phyloP scores from a whole-genome alignment of 2,113 vertebrate genomes.

The Calyptommatus sinebrachiatus region DNA sequence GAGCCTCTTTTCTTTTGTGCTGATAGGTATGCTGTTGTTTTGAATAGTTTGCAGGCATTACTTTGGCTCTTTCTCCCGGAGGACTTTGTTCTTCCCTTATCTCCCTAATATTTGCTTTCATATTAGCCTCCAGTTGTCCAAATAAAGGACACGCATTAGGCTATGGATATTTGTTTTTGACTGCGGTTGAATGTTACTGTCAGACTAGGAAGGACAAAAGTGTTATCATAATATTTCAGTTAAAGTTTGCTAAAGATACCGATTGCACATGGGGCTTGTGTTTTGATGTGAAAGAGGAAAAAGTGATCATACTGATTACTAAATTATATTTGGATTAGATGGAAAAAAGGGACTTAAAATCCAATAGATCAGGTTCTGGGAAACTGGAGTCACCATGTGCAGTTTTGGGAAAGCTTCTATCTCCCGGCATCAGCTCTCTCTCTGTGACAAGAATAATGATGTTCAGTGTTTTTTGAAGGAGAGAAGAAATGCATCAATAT shows the following conservation, averaged over 20 bases:
- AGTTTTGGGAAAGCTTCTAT: slow-evolving; percentile 1
- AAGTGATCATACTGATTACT: background rate
- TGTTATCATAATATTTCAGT: background rate
- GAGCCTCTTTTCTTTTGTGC: accelerated
- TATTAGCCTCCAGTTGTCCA: background rate
- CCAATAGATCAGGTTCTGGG: background rate
- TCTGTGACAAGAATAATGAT: background rate
- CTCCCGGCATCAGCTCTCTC: background rate
- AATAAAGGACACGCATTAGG: background rate
- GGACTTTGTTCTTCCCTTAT: slow-evolving; percentile 3
- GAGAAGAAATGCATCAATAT: background rate
- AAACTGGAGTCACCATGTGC: slow-evolving; percentile 10
- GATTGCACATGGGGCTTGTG: slow-evolving; percentile 7
- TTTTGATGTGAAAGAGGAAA: slow-evolving; percentile 17
- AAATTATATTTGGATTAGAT: slow-evolving; percentile 5
- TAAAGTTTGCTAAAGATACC: background rate
- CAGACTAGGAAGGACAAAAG: background rate
- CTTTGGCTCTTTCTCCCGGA: slow-evolving; percentile 6
- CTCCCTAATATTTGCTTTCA: slow-evolving; percentile 25
- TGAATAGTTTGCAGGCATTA: background rate
- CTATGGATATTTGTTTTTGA: slow-evolving; percentile 16
- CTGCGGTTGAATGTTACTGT: slow-evolving; percentile 8
- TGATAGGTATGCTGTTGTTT: background rate
- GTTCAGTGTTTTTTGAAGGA: background rate
- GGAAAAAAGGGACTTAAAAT: slow-evolving; percentile 15